Evolutionary conservation across 2,113 vertebrate species (phyloP), one percentile per base, ranked within the genome.

Genomic region (Telmatochromis bifrenatus): DNA sequence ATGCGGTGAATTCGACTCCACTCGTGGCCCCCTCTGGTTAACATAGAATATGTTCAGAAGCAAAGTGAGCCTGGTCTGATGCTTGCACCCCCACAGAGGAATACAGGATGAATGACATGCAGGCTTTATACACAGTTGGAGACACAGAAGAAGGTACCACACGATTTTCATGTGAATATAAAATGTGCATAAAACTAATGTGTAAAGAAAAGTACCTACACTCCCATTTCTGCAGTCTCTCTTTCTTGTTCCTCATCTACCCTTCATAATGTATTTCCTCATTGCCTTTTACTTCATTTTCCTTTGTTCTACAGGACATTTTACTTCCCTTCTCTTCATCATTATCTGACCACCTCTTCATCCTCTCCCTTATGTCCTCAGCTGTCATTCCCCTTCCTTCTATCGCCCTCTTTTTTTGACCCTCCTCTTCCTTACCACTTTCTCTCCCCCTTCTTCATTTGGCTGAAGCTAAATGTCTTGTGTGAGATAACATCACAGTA

Each of bases 401-500:
- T 49, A 55, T 45, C 35, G 4, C 39, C 21, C 26, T 39, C 62
- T 19, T 35, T 65, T 84, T 84, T 19, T 62, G 47, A 2, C 31
- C 70, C 70, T 35, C 9, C 83, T 58, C 84, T 26, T 42, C 54
- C 53, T 65, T 68, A 53, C 60, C 54, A 70, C 47, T 56, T 14
- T 82, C 45, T 70, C 82, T 49, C 68, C 53, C 73, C 45, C 87
- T 73, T 84, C 65, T 47, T 90, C 88, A 82, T 94, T 94, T 94
- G 93, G 94, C 93, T 35, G 91, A 73, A 75, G 91, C 92, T 95
- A 95, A 95, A 95, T 95, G 93, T 94, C 93, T 94, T 89, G 91
- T 89, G 90, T 87, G 92, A 95, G 95, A 96, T 96, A 95, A 95
- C 92, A 96, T 95, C 95, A 55, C 94, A 87, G 93, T 93, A 94